phyloP scores from a whole-genome alignment of 2,113 vertebrate genomes.

The Leuciscus idus region DNA sequence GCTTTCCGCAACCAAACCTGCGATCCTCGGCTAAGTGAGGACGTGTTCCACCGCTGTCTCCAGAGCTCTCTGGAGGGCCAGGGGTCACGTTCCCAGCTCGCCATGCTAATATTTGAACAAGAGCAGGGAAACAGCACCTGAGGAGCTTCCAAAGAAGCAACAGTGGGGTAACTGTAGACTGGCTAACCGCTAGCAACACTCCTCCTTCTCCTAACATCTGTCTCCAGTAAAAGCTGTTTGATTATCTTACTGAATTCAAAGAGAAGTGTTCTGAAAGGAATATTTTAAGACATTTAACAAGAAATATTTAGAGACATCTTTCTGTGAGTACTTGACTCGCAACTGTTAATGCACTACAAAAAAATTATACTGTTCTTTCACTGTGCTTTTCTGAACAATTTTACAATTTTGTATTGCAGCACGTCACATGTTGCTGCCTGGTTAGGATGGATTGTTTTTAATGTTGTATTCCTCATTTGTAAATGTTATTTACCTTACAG shows the following conservation, averaged over 20 bases:
- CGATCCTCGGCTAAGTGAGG: conserved; percentile 88
- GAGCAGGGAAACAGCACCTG: conserved; percentile 95
- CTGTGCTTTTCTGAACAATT: neutral
- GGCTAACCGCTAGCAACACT: conserved; percentile 17
- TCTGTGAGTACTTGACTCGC: neutral
- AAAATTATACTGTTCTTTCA: neutral
- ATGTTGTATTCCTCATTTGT: neutral
- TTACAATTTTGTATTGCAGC: neutral
- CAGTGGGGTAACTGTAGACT: conserved; percentile 7
- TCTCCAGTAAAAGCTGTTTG: neutral
- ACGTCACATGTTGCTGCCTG: neutral
- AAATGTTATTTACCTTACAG: conserved; percentile 3
- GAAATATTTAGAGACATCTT: neutral
- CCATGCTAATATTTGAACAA: conserved; percentile 92
- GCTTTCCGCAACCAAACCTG: conserved; percentile 83
- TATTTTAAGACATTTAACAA: neutral
- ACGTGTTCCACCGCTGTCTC: conserved; percentile 88
- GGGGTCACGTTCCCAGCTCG: conserved; percentile 90
- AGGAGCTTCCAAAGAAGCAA: conserved; percentile 28
- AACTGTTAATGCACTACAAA: conserved; percentile 12
- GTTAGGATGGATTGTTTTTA: neutral
- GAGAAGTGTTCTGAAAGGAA: conserved; percentile 20
- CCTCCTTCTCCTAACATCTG: conserved; percentile 3
- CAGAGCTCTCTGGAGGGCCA: conserved; percentile 87
- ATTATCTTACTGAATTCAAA: neutral